A percentile compares a stretch with the other conserved stretches of the same genome.
Conservation (phyloP, 2,888 invertebrate genomes). For the Hypomecis atomaria region DNA sequence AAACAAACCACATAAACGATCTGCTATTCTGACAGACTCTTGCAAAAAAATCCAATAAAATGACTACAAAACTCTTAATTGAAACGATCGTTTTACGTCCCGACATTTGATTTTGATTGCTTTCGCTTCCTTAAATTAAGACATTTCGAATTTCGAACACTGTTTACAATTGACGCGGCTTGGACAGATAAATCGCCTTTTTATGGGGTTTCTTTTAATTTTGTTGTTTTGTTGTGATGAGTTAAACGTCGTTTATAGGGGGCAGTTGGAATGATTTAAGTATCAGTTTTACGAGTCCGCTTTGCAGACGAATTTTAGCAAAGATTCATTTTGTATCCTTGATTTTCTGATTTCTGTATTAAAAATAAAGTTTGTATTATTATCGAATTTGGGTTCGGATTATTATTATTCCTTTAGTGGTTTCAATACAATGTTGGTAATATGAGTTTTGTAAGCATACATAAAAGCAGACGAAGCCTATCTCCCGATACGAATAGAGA, state of each 20-base stretch:
- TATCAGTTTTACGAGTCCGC: neutral
- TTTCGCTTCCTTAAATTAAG: slow-evolving; percentile 61
- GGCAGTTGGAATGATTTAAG: neutral
- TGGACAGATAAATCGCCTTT: slow-evolving; percentile 27
- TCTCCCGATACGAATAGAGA: too few relatives aligned
- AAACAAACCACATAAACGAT: neutral
- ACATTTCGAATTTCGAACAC: slow-evolving; percentile 48
- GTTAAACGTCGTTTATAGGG: slow-evolving; percentile 1
- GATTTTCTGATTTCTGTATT: too few relatives aligned
- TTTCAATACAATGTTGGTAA: too few relatives aligned
- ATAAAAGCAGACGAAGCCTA: too few relatives aligned
- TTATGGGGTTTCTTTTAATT: slow-evolving; percentile 19
- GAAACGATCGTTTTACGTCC: slow-evolving; percentile 36
- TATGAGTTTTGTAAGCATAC: too few relatives aligned
- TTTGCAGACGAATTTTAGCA: neutral
- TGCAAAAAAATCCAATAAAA: slow-evolving; percentile 18
- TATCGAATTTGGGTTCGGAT: too few relatives aligned
- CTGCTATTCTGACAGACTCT: slow-evolving; percentile 1
- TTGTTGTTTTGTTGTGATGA: slow-evolving; percentile 23
- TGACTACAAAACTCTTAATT: slow-evolving; percentile 28
- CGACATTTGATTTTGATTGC: slow-evolving; percentile 45
- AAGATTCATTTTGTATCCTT: neutral
- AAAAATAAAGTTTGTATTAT: too few relatives aligned
- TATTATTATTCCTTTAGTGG: too few relatives aligned
- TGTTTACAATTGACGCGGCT: slow-evolving; percentile 28